Percentiles rank a stretch among this genome's conserved stretches.
phyloP scores from a whole-genome alignment of 2,888 invertebrate species.

The Drosophila mercatorum region DNA sequence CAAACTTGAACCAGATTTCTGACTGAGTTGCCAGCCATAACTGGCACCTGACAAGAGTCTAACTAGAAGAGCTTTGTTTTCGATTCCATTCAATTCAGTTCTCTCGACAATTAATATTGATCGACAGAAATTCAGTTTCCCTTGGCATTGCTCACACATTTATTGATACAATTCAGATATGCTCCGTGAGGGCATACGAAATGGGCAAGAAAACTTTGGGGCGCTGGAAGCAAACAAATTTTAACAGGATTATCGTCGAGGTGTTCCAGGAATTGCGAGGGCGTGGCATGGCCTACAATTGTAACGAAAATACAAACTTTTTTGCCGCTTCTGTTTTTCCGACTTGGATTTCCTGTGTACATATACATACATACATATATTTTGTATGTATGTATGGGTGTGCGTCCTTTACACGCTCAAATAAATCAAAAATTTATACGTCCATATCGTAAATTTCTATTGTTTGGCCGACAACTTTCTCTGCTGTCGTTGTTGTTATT shows the following conservation, averaged over 20 bases:
- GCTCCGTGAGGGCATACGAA: not conserved
- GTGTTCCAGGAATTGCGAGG: slow-evolving; percentile 45
- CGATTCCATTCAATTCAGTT: not conserved
- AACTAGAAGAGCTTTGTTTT: not conserved
- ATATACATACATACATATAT: not conserved
- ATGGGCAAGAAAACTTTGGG: slow-evolving; percentile 51
- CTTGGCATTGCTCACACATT: not conserved
- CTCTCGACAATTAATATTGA: not conserved
- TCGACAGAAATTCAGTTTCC: not conserved
- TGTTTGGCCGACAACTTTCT: slow-evolving; percentile 39
- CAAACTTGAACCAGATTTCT: not conserved
- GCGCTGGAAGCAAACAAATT: slow-evolving; percentile 73
- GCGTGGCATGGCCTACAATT: slow-evolving; percentile 56
- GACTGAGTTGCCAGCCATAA: not conserved
- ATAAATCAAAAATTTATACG: slow-evolving; percentile 73
- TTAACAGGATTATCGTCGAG: slow-evolving; percentile 74
- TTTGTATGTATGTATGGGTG: slow-evolving; percentile 2
- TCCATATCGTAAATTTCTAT: slow-evolving; percentile 52
- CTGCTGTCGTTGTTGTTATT: slow-evolving; percentile 26
- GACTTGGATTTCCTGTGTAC: slow-evolving; percentile 42
- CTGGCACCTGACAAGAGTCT: not conserved
- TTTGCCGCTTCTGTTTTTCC: slow-evolving; percentile 72
- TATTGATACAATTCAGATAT: not conserved
- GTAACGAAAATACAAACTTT: slow-evolving; percentile 55
- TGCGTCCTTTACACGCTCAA: slow-evolving; percentile 72